Conservation (phyloP, 2,113 vertebrate genomes). For the Illadopsis cleaveri region DNA sequence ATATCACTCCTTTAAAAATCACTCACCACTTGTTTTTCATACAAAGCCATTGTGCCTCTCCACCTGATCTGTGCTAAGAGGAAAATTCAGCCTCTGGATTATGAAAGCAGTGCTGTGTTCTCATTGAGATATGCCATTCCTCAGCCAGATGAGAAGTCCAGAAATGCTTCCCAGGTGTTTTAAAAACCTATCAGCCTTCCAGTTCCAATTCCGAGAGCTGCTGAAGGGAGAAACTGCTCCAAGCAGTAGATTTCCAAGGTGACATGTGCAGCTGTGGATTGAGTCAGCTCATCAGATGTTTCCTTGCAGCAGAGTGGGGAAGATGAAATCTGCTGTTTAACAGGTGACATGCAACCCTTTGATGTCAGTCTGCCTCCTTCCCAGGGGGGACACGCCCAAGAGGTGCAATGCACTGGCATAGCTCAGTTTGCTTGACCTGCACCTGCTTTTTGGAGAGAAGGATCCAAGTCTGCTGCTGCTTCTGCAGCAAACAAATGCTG, state of each 20-base stretch:
- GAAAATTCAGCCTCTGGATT: not conserved
- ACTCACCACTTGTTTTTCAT: not conserved
- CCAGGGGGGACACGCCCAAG: not conserved
- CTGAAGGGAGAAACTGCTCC: slow-evolving; percentile 5
- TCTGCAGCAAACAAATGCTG: not conserved
- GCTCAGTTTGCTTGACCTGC: not conserved
- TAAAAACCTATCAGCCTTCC: not conserved
- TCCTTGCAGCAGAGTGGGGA: slow-evolving; percentile 3
- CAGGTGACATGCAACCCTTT: not conserved
- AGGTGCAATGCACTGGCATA: not conserved
- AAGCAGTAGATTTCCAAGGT: not conserved
- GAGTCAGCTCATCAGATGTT: slow-evolving; percentile 2
- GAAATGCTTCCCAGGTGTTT: slow-evolving; percentile 6
- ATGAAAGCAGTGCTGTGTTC: not conserved
- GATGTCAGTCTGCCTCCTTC: not conserved
- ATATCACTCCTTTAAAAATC: not conserved
- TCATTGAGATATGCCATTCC: not conserved
- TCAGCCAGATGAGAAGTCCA: not conserved
- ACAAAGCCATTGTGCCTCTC: not conserved
- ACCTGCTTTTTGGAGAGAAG: slow-evolving; percentile 3
- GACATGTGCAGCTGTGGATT: slow-evolving; percentile 1
- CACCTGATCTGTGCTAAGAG: not conserved
- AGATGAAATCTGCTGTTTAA: not conserved
- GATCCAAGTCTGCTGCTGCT: not conserved
- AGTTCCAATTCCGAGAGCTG: not conserved